Evolutionary conservation across 2,888 invertebrate species (phyloP), one percentile per base, ranked within the genome.

Genomic region (Nomada hirtipes): DNA sequence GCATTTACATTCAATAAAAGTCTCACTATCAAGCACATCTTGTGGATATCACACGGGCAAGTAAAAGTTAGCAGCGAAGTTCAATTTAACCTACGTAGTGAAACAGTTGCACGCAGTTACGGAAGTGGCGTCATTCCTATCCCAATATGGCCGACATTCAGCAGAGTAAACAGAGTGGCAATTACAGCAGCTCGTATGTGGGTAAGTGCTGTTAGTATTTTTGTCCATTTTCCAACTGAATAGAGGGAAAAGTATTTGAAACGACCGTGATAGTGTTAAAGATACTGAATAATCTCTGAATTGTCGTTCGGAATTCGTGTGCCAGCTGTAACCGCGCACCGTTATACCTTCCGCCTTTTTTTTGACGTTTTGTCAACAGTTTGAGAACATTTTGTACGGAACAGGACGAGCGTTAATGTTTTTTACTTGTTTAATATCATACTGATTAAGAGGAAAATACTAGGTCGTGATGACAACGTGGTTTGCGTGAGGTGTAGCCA

Each of bases 121-220:
- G 92, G 93, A 92, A 89, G 88, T 92, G 90, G 89, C 91, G 91
- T 90, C 88, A 90, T 76, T 87, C 90, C 87, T 81, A 85, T 88
- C 86, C 79, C 93, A 94, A 94, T 90, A 94, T 94, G 94, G 94
- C 94, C 88, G 94, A 93, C 88, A 87, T 88, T 90, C 93, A 92
- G 91, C 94, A 95, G 94, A 95, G 94, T 94, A 95, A 95, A 95
- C 94, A 94, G 92, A 92, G 93, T 91, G 92, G 91, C 86, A 92
- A 93, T 86, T 91, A 90, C 92, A 91, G 92, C 89, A 91, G 85
- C 74, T 91, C 90, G 88, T 91, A 93, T 92, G 92, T 87, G 89
- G 93, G 93, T 93, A 90, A 93, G 93, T 93, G 88, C 87, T 87
- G 47, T 47, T 23, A 29, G 68, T 52, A 79, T 78, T 85, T 77